Evolutionary conservation across 2,113 vertebrate species (phyloP).

Genomic region (Dipodomys merriami): DNA sequence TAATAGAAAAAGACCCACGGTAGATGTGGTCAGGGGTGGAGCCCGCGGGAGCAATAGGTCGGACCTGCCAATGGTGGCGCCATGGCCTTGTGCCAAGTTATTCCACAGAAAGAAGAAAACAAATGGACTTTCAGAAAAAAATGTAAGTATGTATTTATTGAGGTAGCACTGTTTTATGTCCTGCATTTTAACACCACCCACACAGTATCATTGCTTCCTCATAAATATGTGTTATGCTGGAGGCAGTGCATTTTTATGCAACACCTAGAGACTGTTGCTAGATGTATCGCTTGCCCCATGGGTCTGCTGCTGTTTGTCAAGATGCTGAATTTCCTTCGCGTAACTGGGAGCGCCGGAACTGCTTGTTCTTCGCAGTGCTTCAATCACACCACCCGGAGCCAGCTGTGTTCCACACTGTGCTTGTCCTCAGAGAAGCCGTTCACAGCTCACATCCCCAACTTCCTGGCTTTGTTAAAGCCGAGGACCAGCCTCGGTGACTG

Average conservation of each 20-base stretch:
- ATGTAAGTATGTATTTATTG: neutral
- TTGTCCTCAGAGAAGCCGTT: constrained; percentile 17
- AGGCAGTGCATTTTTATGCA: constrained; percentile 20
- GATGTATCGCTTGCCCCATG: neutral
- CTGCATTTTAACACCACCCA: neutral
- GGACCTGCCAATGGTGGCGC: neutral
- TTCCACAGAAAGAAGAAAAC: constrained; percentile 38
- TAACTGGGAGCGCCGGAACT: neutral
- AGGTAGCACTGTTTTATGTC: constrained; percentile 49
- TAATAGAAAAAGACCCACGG: constrained; percentile 22
- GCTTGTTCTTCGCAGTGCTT: neutral
- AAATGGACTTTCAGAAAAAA: constrained; percentile 27
- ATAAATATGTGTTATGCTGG: constrained; percentile 6
- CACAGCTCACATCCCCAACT: neutral
- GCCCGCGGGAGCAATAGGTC: constrained; percentile 17
- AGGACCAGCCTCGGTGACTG: neutral
- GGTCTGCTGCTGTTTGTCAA: neutral
- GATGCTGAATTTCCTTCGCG: neutral
- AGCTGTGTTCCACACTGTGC: neutral
- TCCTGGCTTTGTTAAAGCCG: constrained; percentile 22
- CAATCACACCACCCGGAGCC: neutral
- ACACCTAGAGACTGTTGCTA: neutral
- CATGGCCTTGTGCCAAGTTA: neutral
- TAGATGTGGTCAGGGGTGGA: constrained; percentile 21
- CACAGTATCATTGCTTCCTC: neutral